Conservation (phyloP, 2,113 vertebrate species). For the Coryphaenoides rupestris region DNA sequence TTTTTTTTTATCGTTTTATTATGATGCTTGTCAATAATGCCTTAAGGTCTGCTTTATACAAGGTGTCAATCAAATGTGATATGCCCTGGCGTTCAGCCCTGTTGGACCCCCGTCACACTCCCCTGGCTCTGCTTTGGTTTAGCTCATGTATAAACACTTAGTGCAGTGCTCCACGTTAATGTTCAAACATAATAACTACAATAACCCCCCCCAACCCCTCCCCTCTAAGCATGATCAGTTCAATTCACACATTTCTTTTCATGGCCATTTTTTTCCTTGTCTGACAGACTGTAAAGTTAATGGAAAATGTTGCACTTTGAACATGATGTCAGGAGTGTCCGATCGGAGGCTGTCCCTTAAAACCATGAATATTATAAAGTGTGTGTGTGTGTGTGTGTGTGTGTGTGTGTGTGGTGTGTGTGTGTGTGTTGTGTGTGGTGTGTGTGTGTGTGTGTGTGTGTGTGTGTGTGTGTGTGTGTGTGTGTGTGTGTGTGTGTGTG, state of each 20-base stretch:
- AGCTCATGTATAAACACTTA: too few relatives aligned
- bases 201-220: too few relatives aligned
- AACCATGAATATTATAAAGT: slow-evolving; percentile 1
- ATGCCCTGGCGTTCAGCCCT: slow-evolving; percentile 19
- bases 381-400: background rate
- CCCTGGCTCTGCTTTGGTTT: slow-evolving; percentile 7
- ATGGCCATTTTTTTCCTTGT: slow-evolving; percentile 1
- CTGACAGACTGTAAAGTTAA: slow-evolving; percentile 27
- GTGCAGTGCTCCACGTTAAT: too few relatives aligned
- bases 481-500: too few relatives aligned
- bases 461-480: too few relatives aligned
- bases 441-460: background rate
- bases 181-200: too few relatives aligned
- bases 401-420: background rate
- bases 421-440: background rate
- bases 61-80: slow-evolving; percentile 42
- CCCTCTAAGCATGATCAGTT: too few relatives aligned
- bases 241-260: too few relatives aligned
- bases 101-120: slow-evolving; percentile 16
- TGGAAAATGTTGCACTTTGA: slow-evolving; percentile 45
- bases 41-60: slow-evolving; percentile 73
- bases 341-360: slow-evolving; percentile 13
- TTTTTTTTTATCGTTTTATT: slow-evolving; percentile 59
- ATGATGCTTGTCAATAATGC: slow-evolving; percentile 71
- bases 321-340: slow-evolving; percentile 19